Evolutionary conservation across 2,113 vertebrate species (phyloP).

Genomic region (Ifrita kowaldi): DNA sequence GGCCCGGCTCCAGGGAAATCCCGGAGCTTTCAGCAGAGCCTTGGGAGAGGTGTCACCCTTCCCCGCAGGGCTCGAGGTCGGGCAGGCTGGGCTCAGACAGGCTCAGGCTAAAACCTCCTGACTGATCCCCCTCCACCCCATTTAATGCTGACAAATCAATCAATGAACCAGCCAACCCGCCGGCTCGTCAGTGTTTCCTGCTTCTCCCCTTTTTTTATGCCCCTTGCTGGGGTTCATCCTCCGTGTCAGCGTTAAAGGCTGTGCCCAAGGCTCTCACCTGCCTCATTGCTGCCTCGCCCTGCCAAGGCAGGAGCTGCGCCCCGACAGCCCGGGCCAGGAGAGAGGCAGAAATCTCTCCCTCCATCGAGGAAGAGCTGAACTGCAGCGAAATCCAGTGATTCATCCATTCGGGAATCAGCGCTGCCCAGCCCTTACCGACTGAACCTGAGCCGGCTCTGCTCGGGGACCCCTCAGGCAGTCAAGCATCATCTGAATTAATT

Average conservation of each 20-base stretch:
- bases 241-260: neutral
- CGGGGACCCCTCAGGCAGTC: neutral
- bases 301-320: neutral
- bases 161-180: neutral
- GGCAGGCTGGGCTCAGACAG: neutral
- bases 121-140: neutral
- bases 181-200: neutral
- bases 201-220: fast-evolving
- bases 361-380: neutral
- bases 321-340: neutral
- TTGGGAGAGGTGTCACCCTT: neutral
- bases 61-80: neutral
- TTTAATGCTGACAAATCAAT: neutral
- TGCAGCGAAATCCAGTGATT: neutral
- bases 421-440: neutral
- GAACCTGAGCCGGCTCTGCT: neutral
- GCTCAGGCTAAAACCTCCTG: fast-evolving
- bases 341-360: neutral
- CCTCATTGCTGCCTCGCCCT: neutral
- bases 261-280: neutral
- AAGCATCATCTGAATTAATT: neutral
- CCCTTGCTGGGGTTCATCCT: neutral
- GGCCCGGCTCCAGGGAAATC: neutral
- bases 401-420: neutral
- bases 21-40: neutral